Percentiles rank a stretch among this genome's conserved stretches.
Conservation (phyloP, 2,888 invertebrate genomes). For the Drosophila basisetae region DNA sequence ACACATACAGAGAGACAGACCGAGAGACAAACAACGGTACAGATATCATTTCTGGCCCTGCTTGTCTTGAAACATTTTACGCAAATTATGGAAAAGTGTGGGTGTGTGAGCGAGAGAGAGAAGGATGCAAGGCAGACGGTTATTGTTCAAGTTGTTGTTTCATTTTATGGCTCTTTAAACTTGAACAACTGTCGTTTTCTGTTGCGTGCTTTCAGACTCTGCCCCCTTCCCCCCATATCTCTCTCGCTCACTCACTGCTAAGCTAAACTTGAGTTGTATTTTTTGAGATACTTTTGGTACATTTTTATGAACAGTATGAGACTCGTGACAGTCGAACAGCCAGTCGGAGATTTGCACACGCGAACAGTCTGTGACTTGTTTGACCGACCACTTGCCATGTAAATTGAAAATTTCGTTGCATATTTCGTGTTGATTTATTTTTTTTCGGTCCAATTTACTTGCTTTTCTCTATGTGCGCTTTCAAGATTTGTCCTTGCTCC, state of each 20-base stretch:
- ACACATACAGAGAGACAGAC: neutral
- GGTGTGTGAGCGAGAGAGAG: neutral
- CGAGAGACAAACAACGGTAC: neutral
- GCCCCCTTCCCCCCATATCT: too few relatives aligned
- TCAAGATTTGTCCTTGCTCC: constrained; percentile 19
- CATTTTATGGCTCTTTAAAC: constrained; percentile 58
- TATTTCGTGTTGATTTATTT: constrained; percentile 65
- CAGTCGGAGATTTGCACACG: neutral
- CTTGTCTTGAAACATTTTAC: constrained; percentile 44
- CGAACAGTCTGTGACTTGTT: neutral
- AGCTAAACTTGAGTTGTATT: constrained; percentile 2
- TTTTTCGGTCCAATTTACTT: neutral
- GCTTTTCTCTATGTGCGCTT: constrained; percentile 10
- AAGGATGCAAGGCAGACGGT: constrained; percentile 13
- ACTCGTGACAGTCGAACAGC: constrained; percentile 6
- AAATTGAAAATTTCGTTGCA: constrained; percentile 77
- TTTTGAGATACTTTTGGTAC: constrained; percentile 6
- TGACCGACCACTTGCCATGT: constrained; percentile 56
- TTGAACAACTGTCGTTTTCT: constrained; percentile 48
- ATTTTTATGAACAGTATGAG: neutral
- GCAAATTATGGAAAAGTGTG: constrained; percentile 24
- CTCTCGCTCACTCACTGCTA: neutral
- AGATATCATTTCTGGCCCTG: constrained; percentile 15
- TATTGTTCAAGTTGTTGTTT: constrained; percentile 38
- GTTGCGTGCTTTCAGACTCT: neutral